These are phyloP conservation scores for Cyprinella venusta DNA, from an alignment of 2,797 vertebrate genomes.

Conservation along the genomic window DNA sequence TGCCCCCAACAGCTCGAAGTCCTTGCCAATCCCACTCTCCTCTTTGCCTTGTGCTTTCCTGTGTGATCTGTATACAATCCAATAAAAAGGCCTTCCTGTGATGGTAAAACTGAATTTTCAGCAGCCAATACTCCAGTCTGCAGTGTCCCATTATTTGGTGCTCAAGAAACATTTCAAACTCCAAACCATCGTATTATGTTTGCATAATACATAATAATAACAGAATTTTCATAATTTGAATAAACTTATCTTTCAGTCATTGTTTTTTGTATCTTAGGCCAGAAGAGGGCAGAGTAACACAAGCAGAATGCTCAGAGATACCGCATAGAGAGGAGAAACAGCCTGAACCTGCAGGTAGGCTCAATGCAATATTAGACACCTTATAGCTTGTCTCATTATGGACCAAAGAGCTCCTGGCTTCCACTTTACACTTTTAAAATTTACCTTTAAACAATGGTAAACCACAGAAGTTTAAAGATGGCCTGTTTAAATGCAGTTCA, in stretches of 20 bases:
- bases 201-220: background rate
- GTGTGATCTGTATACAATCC: too few species aligned
- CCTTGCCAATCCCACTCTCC: background rate
- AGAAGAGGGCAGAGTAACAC: constrained; percentile 63
- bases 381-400: constrained; percentile 24
- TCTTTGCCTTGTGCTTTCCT: too few species aligned
- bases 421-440: constrained; percentile 9
- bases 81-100: too few species aligned
- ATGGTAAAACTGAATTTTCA: too few species aligned
- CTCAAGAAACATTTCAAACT: background rate
- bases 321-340: constrained; percentile 58
- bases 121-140: too few species aligned
- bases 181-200: too few species aligned
- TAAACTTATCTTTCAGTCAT: background rate
- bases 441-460: background rate
- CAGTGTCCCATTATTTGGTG: background rate
- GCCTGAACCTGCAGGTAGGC: constrained; percentile 67
- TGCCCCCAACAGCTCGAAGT: too few species aligned
- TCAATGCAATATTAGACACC: background rate
- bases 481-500: background rate
- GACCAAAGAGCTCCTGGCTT: constrained; percentile 10
- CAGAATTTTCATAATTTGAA: background rate
- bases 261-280: constrained; percentile 64
- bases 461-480: background rate
- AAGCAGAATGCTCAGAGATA: constrained; percentile 37